A percentile compares a stretch with the other conserved stretches of the same genome.
These are phyloP conservation scores for Tapera naevia DNA, from an alignment of 2,797 vertebrate species.

Conservation along the genomic window DNA sequence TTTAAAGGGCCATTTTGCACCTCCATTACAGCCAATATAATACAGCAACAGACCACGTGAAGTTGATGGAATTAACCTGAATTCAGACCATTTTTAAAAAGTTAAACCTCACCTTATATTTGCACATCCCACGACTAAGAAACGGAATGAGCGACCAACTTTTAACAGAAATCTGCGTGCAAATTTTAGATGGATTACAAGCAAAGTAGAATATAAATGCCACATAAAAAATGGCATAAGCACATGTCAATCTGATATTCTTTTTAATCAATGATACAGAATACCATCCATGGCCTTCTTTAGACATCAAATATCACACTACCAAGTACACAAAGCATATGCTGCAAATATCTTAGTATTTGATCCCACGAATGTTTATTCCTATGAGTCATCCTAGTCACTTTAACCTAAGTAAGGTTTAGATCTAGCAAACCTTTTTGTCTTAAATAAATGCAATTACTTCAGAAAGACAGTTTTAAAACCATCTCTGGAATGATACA, in stretches of 20 bases:
- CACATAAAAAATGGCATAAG: neutral
- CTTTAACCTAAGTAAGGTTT: slow-evolving; percentile 18
- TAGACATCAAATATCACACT: neutral
- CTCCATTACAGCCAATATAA: neutral
- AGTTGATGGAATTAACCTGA: neutral
- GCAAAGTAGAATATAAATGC: neutral
- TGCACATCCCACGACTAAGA: neutral
- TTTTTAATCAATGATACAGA: neutral
- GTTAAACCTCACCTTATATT: neutral
- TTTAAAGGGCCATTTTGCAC: neutral
- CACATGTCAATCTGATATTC: neutral
- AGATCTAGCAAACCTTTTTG: neutral
- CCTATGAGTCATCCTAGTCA: slow-evolving; percentile 31
- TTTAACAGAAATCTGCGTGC: neutral
- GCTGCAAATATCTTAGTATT: slow-evolving; percentile 54
- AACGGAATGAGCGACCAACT: neutral
- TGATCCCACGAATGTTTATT: slow-evolving; percentile 38
- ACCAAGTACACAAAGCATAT: neutral
- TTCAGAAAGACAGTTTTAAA: neutral
- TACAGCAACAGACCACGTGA: neutral
- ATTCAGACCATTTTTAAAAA: neutral
- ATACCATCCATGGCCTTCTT: neutral
- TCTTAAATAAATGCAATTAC: neutral
- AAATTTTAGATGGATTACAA: neutral
- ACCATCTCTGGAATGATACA: neutral